These are phyloP conservation scores for Rhaphigaster nebulosa DNA, from an alignment of 2,888 invertebrate species.

Conservation along the genomic window DNA sequence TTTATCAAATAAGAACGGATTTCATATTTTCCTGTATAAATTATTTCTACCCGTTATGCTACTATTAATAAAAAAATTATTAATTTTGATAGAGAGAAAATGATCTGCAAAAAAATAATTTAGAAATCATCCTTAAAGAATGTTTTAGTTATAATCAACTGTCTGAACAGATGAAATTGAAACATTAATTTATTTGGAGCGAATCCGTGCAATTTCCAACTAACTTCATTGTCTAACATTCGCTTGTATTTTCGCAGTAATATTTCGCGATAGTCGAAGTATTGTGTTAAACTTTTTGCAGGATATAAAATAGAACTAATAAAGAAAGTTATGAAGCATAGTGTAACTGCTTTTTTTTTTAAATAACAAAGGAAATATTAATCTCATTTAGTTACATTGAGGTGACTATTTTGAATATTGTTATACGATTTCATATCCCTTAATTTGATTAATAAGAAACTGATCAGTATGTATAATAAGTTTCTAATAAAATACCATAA, in stretches of 20 bases:
- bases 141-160: neutral
- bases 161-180: slow-evolving; percentile 25
- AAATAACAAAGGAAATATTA: slow-evolving; percentile 9
- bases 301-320: neutral
- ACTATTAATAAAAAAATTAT: neutral
- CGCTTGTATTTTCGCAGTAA: neutral
- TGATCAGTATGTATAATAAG: neutral
- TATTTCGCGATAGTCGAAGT: neutral
- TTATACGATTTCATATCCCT: neutral
- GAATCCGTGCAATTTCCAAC: neutral
- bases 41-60: neutral
- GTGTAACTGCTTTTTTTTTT: neutral
- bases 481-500: neutral
- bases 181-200: neutral
- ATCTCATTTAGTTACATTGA: slow-evolving; percentile 6
- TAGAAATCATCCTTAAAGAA: neutral
- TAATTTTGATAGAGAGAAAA: neutral
- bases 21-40: neutral
- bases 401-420: slow-evolving; percentile 28
- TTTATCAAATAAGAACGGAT: no score
- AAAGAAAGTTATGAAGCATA: neutral
- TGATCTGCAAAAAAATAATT: neutral
- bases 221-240: neutral
- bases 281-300: neutral
- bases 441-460: neutral